Evolutionary conservation across 1,140 invertebrate genomes (phyloP).

Genomic region (Trichonephila inaurata): DNA sequence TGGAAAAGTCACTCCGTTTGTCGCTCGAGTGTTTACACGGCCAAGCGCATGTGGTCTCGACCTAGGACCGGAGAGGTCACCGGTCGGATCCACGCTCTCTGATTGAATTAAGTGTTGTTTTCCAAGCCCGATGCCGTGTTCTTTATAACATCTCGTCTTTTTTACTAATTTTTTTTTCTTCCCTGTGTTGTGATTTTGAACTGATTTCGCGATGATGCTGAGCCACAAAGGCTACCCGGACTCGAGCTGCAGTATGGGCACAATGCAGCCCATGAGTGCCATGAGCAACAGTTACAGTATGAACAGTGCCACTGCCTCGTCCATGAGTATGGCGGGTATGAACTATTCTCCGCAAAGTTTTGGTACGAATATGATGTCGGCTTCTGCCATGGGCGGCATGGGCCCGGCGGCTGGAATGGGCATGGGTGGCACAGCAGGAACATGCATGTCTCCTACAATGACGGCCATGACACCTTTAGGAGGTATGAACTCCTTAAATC

Average conservation of each 20-base stretch:
- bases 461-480: constrained; percentile 80
- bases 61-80: constrained; percentile 52
- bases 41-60: constrained; percentile 69
- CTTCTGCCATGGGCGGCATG: constrained; percentile 83
- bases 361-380: constrained; percentile 85
- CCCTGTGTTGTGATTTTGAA: constrained; percentile 32
- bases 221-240: constrained; percentile 78
- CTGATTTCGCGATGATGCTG: constrained; percentile 72
- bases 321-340: constrained; percentile 80
- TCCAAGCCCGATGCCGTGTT: constrained; percentile 11
- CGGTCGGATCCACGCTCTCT: constrained; percentile 31
- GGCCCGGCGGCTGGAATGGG: constrained; percentile 80
- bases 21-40: constrained; percentile 72
- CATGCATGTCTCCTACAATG: constrained; percentile 86
- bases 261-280: constrained; percentile 79
- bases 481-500: constrained; percentile 81
- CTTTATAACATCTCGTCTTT: constrained; percentile 23
- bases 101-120: constrained; percentile 46
- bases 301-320: constrained; percentile 84
- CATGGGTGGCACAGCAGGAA: constrained; percentile 80
- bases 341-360: constrained; percentile 83
- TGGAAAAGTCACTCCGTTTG: constrained; percentile 75
- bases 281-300: constrained; percentile 79
- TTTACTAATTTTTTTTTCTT: constrained; percentile 18
- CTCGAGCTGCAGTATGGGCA: constrained; percentile 78